Base-by-base conservation (phyloP, 2,113 vertebrate species). In the Mus musculus region DNA sequence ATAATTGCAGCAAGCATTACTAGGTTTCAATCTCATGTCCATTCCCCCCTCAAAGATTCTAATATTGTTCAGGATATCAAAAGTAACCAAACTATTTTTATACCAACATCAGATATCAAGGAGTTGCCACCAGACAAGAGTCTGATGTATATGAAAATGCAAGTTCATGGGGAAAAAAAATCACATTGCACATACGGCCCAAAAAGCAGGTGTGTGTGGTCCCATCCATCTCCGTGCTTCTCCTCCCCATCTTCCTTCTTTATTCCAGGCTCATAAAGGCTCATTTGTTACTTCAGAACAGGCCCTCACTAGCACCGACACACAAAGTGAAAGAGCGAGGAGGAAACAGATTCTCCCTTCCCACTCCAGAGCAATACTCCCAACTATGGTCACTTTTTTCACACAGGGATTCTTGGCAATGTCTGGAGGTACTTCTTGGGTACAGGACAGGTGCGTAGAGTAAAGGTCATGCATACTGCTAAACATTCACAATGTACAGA, bases 1-100 rank as follows among this genome's bases (percentile, higher is more conserved):
- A 20, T 56, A 11, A 89, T 26, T 77, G 39, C 61, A 67, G 30
- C 13, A 92, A 86, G 28, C 6, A 54, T 4, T 85, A 72, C 49
- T 71, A 86, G 71, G 77, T 95, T 90, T 46, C 75, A 92, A 93
- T 9, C 5, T 33, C 52, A 46, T 61, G 78, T 88, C 9, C 3
- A 80, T 67, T 52, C 85, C 65, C 46, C 71, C n/a, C 52, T 92
- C 36, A 89, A 10, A 96, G 46, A 91, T 88, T 95, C 46, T 91
- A 71, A 69, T 88, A 87, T 77, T 86, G 5, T 67, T 67, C 42
- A 86, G 17, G 16, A 36, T 85, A 76, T n/a, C 46, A 89, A 73
- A 49, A 73, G 24, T 20, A 30, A 91, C 54, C 67, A 46, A 86
- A 90, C 36, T 36, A 78, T 28, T 5, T 11, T 36, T 13, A 36